Conservation (phyloP, 2,888 invertebrate genomes). For the Drosophila siamana region DNA sequence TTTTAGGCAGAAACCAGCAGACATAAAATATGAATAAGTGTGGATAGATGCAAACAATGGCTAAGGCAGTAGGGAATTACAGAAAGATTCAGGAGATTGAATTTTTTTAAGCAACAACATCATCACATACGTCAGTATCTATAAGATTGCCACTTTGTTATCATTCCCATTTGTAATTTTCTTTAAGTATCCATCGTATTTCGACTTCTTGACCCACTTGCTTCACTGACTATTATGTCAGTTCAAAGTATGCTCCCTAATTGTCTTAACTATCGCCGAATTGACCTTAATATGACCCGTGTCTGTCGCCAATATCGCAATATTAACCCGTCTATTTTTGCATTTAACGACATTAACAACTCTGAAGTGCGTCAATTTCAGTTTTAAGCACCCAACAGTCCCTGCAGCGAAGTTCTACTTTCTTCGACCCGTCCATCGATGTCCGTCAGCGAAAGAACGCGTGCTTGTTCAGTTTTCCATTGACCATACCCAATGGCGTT, state of each 20-base stretch:
- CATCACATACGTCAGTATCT: too few species aligned
- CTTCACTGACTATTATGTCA: background rate
- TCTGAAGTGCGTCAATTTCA: constrained; percentile 55
- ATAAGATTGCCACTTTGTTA: too few species aligned
- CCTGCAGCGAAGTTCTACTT: background rate
- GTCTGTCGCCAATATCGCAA: constrained; percentile 23
- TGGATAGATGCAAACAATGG: background rate
- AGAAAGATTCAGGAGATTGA: too few species aligned
- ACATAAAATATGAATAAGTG: background rate
- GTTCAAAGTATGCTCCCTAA: background rate
- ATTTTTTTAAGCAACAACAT: too few species aligned
- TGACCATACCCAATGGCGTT: constrained; percentile 35
- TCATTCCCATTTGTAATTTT: too few species aligned
- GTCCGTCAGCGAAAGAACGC: constrained; percentile 16
- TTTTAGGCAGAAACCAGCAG: background rate
- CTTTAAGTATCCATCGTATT: too few species aligned
- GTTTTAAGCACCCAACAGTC: constrained; percentile 34
- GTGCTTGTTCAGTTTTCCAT: constrained; percentile 25
- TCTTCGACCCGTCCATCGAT: background rate
- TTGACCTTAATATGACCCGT: constrained; percentile 54
- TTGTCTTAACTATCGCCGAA: background rate
- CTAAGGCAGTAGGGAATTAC: too few species aligned
- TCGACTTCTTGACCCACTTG: background rate
- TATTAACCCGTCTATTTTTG: constrained; percentile 39
- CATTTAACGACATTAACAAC: constrained; percentile 36